A percentile compares a stretch with the other conserved stretches of the same genome.
Conservation (phyloP, 2,797 vertebrate species). For the Hephaestus fuliginosus region DNA sequence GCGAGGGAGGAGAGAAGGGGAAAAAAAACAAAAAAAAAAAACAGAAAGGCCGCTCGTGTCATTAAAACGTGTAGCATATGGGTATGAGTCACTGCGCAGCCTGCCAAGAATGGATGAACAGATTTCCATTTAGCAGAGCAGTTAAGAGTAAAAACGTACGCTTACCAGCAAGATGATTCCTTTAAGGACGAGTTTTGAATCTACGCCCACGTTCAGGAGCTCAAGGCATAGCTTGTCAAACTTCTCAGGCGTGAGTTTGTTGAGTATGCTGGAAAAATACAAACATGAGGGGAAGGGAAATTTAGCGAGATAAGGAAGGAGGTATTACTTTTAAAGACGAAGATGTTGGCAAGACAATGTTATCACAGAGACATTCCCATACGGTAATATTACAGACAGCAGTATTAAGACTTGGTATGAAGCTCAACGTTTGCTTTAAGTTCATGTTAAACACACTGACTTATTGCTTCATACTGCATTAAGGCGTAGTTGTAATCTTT, state of each 20-base stretch:
- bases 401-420: background rate
- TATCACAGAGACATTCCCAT: background rate
- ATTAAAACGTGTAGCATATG: slow-evolving; percentile 26
- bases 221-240: slow-evolving; percentile 99
- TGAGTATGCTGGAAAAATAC: slow-evolving; percentile 92
- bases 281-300: background rate
- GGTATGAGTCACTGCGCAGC: slow-evolving; percentile 36
- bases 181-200: slow-evolving; percentile 99
- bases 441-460: background rate
- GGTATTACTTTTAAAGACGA: background rate
- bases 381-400: background rate
- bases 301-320: background rate
- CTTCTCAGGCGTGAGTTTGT: slow-evolving; percentile 99
- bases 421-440: background rate
- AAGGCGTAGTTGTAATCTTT: background rate
- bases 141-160: background rate
- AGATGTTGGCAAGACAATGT: background rate
- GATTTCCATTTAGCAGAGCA: slow-evolving; percentile 18
- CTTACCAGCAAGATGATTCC: slow-evolving; percentile 99
- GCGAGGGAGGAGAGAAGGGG: background rate
- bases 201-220: slow-evolving; percentile 99
- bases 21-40: slow-evolving; percentile 8
- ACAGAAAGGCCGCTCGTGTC: slow-evolving; percentile 26
- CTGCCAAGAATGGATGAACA: slow-evolving; percentile 32
- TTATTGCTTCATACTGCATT: background rate